Conservation (phyloP, 2,888 invertebrate genomes). For the Lycaena phlaeas region DNA sequence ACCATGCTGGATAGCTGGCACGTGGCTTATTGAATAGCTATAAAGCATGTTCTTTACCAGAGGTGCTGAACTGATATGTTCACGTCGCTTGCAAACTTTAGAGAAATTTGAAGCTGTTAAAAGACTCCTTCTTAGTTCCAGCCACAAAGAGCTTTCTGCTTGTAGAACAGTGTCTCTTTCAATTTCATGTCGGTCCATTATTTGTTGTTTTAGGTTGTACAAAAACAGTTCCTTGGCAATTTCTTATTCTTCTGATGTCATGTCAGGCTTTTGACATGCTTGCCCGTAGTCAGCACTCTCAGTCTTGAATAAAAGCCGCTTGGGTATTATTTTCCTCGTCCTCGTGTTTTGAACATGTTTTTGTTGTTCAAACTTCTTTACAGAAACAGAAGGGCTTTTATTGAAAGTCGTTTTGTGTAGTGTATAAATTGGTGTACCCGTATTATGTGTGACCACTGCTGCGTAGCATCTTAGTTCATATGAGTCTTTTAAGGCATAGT, state of each 20-base stretch:
- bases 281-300: not conserved
- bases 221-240: not conserved
- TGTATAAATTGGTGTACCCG: constrained; percentile 6
- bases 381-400: not conserved
- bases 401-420: constrained; percentile 9
- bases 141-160: constrained; percentile 9
- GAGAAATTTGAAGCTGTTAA: constrained; percentile 1
- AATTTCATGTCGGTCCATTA: not conserved
- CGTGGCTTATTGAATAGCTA: no score
- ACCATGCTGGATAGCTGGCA: constrained; percentile 7
- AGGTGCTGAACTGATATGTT: constrained; percentile 5
- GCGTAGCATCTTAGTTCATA: constrained; percentile 6
- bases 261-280: not conserved
- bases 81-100: constrained; percentile 6
- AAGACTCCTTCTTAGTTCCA: constrained; percentile 5
- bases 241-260: not conserved
- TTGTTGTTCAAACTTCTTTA: constrained; percentile 8
- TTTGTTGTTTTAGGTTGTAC: not conserved
- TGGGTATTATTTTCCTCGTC: not conserved
- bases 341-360: not conserved
- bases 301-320: not conserved
- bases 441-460: constrained; percentile 10
- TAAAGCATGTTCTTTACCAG: constrained; percentile 1
- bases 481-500: not conserved
- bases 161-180: constrained; percentile 6